Evolutionary conservation across 1,140 invertebrate genomes (phyloP), one percentile per base, ranked within the genome.

Genomic region (Lucilia sericata): DNA sequence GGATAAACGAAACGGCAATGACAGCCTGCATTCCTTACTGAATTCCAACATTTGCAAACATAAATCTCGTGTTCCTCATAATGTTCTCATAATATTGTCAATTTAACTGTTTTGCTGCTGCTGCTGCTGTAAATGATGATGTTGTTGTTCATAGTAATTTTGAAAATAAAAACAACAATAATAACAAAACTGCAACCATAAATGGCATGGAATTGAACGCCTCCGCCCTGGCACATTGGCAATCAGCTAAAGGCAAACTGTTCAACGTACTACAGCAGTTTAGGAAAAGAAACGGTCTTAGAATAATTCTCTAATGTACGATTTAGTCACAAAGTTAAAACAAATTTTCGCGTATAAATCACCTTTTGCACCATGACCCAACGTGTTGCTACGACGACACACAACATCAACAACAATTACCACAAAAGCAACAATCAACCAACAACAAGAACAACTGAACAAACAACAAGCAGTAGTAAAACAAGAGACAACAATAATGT

Each of bases 261-360:
- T 10, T 42, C 25, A 30, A 30, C 42, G 42, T 42, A 42, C 42
- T 0, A 42, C 42, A 42, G 21, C 74, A 75, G 25, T 5, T 30
- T 5, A 34, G 21, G 4, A 10, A 74, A 74, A 74, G 12, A 30
- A 76, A 19, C 74, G 21, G 47, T 19, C 9, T 49, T 12, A 80
- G 42, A 80, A 80, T 19, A 47, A 19, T 47, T 78, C 42, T 47
- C 17, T 19, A 34, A 34, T 75, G 36, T 19, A 21, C n/a, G n/a
- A 70, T 70, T 19, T 21, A 25, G 19, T 19, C 5, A 21, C n/a
- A 70, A 70, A 70, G n/a, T 78, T 78, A 78, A 78, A 78, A 78
- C 47, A 80, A 80, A 80, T 80, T 80, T 80, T 80, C 76, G 76
- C 76, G 76, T 80, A 80, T 80, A 80, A 80, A 80, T 80, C 76